Evolutionary conservation across 1,140 invertebrate genomes (phyloP).

Genomic region (Brachionus plicatilis): DNA sequence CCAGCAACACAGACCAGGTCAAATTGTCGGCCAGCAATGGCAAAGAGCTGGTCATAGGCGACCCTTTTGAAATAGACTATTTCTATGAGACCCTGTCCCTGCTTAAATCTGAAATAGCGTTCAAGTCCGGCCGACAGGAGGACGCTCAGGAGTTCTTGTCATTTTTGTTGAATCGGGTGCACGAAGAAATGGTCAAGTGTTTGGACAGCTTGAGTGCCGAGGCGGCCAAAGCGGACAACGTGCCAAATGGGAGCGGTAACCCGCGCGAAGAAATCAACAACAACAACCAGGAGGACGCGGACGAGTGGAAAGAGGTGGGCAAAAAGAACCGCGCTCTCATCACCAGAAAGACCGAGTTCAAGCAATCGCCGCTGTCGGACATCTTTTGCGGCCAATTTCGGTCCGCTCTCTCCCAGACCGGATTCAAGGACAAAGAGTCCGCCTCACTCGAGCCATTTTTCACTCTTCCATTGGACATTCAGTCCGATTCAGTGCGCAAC

Average conservation of each 20-base stretch:
- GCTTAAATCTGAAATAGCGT: slow-evolving; percentile 28
- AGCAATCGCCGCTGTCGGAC: slow-evolving; percentile 77
- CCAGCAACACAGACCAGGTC: neutral
- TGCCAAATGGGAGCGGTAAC: slow-evolving; percentile 7
- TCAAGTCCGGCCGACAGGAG: slow-evolving; percentile 62
- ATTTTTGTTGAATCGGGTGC: slow-evolving; percentile 81
- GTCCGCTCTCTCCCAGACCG: slow-evolving; percentile 68
- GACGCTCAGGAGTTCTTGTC: slow-evolving; percentile 91
- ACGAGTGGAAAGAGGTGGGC: slow-evolving; percentile 69
- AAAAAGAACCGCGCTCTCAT: slow-evolving; percentile 77
- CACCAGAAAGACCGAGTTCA: slow-evolving; percentile 73
- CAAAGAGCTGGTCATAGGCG: slow-evolving; percentile 52
- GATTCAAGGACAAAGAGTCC: slow-evolving; percentile 63
- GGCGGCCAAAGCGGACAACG: slow-evolving; percentile 52
- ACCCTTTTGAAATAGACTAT: slow-evolving; percentile 72
- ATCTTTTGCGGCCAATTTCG: slow-evolving; percentile 83
- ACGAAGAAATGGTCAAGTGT: slow-evolving; percentile 85
- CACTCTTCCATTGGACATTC: slow-evolving; percentile 81
- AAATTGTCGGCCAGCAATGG: neutral
- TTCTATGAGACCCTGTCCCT: slow-evolving; percentile 46
- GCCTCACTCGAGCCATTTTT: slow-evolving; percentile 81
- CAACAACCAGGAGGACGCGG: slow-evolving; percentile 59
- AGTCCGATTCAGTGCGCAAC: slow-evolving; percentile 65
- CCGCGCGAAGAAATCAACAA: slow-evolving; percentile 15
- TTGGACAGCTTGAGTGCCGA: slow-evolving; percentile 29